phyloP scores from a whole-genome alignment of 2,888 invertebrate species.

The Catonia carolina region DNA sequence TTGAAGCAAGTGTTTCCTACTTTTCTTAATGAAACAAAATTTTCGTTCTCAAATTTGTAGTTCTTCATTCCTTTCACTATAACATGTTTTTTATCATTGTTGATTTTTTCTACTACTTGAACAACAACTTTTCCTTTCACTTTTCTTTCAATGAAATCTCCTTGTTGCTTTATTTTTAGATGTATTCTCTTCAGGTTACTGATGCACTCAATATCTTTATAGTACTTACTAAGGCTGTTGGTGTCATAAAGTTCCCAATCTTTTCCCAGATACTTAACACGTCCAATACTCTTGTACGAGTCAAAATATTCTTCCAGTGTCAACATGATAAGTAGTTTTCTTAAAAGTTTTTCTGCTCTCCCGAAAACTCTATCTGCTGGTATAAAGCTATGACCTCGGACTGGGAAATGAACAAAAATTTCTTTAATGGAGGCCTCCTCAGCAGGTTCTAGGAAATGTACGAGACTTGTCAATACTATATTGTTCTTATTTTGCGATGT shows the following conservation, averaged over 20 bases:
- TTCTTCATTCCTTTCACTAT: constrained; percentile 4
- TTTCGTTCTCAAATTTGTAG: not conserved
- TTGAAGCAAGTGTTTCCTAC: too few relatives aligned
- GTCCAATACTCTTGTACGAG: not conserved
- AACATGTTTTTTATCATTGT: not conserved
- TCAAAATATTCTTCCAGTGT: not conserved
- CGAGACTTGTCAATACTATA: not conserved
- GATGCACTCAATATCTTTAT: constrained; percentile 1
- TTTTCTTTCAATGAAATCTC: constrained; percentile 4
- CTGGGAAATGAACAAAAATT: not conserved
- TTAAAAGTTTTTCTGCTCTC: not conserved
- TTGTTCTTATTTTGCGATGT: constrained; percentile 7
- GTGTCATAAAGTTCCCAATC: not conserved
- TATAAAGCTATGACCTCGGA: not conserved
- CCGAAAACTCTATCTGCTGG: constrained; percentile 3
- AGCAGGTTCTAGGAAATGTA: not conserved
- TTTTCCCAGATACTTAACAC: not conserved
- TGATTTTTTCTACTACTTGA: not conserved
- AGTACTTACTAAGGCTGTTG: constrained; percentile 1
- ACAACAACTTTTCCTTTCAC: constrained; percentile 1
- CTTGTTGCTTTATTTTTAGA: not conserved
- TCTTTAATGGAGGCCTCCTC: not conserved
- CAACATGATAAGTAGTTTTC: not conserved
- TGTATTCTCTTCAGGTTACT: not conserved
- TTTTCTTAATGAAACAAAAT: constrained; percentile 3